Percentiles rank a stretch among this genome's conserved stretches.
Evolutionary conservation across 2,113 vertebrate genomes (phyloP).

Genomic region (Sylvilagus bachmani): DNA sequence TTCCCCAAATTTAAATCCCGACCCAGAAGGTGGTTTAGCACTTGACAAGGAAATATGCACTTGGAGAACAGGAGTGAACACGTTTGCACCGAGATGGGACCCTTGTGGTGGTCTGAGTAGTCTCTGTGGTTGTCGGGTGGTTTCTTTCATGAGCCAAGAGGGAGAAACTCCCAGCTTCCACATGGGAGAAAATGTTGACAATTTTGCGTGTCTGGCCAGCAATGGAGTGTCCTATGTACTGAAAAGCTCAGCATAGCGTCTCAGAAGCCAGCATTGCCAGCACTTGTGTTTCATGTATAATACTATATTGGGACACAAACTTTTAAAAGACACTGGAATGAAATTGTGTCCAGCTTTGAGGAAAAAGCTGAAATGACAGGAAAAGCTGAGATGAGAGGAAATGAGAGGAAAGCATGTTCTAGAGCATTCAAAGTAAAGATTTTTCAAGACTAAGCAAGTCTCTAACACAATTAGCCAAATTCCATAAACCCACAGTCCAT

Average conservation of each 20-base stretch:
- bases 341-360: conserved; percentile 48
- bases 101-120: not conserved
- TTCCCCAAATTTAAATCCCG: conserved; percentile 50
- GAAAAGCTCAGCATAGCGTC: not conserved
- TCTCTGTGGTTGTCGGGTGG: not conserved
- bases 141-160: not conserved
- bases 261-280: conserved; percentile 6
- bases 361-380: conserved; percentile 25
- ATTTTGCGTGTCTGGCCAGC: not conserved
- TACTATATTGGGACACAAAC: conserved; percentile 32
- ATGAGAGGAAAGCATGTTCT: not conserved
- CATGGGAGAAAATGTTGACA: not conserved
- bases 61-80: conserved; percentile 43
- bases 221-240: not conserved
- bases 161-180: not conserved
- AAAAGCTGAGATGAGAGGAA: not conserved
- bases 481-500: conserved; percentile 14
- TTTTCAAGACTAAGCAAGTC: conserved; percentile 39
- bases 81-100: not conserved
- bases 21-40: not conserved
- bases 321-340: not conserved
- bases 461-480: conserved; percentile 51
- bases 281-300: not conserved
- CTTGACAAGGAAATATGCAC: not conserved
- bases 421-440: not conserved